Percentiles rank a stretch among this genome's conserved stretches.
These are phyloP conservation scores for Xylocampa areola DNA, from an alignment of 2,888 invertebrate species.

Conservation along the genomic window DNA sequence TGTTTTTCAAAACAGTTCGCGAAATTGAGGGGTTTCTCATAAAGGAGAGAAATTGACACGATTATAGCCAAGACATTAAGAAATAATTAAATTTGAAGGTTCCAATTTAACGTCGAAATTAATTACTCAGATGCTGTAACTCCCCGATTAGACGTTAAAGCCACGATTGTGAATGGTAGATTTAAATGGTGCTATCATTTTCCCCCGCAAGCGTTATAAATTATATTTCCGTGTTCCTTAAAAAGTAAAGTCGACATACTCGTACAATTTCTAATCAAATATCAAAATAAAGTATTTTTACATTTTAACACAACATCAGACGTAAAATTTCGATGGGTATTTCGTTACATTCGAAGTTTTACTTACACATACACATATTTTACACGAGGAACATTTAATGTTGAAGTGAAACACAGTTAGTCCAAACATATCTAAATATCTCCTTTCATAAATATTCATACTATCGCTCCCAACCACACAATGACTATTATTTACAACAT, in stretches of 20 bases:
- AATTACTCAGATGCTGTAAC: neutral
- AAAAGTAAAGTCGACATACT: slow-evolving; percentile 30
- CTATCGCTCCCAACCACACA: slow-evolving; percentile 48
- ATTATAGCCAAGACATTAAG: neutral
- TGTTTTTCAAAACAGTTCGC: too few relatives aligned
- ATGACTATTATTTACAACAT: slow-evolving; percentile 78
- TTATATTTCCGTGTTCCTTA: slow-evolving; percentile 25
- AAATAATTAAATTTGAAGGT: neutral
- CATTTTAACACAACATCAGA: slow-evolving; percentile 35
- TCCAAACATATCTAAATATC: slow-evolving; percentile 49
- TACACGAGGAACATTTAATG: slow-evolving; percentile 71
- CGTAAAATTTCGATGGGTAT: slow-evolving; percentile 53
- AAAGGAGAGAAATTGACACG: too few relatives aligned
- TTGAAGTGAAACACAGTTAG: slow-evolving; percentile 62
- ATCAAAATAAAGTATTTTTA: slow-evolving; percentile 47
- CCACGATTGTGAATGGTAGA: neutral
- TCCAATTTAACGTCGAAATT: neutral
- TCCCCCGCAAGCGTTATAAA: slow-evolving; percentile 41
- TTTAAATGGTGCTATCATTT: slow-evolving; percentile 26
- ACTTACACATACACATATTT: slow-evolving; percentile 53
- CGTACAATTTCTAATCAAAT: slow-evolving; percentile 31
- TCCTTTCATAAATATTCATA: slow-evolving; percentile 45
- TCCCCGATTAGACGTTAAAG: neutral
- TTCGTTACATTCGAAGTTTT: slow-evolving; percentile 49
- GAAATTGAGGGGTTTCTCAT: too few relatives aligned